Conservation (phyloP, 2,888 invertebrate species). For the Caenorhabditis wallacei region DNA sequence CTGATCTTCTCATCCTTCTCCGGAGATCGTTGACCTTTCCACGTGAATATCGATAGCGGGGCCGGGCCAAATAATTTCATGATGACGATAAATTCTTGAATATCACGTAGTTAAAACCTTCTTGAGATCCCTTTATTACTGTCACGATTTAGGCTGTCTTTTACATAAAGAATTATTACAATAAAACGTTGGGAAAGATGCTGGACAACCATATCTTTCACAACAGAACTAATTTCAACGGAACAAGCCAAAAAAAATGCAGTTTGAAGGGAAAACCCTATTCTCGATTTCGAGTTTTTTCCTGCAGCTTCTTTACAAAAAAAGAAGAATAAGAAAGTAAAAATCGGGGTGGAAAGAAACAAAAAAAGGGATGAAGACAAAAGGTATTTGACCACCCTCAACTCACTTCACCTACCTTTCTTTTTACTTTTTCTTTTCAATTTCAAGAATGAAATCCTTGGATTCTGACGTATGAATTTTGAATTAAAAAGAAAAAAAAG, state of each 20-base stretch:
- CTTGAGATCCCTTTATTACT: no score
- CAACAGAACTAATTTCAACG: conserved; percentile 29
- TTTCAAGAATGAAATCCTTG: conserved; percentile 1
- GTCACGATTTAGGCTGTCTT: no score
- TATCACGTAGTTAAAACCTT: no score
- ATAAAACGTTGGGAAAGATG: no score
- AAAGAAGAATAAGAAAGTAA: conserved; percentile 7
- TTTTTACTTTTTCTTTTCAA: conserved; percentile 8
- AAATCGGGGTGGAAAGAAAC: conserved; percentile 24
- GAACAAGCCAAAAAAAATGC: neutral
- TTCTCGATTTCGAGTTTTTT: conserved; percentile 8
- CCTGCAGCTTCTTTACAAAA: conserved; percentile 2
- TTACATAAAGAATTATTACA: no score
- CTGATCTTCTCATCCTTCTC: no score
- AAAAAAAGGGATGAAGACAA: conserved; percentile 30
- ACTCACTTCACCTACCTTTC: conserved; percentile 8
- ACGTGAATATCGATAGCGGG: no score
- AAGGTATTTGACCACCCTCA: conserved; percentile 27
- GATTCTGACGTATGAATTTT: conserved; percentile 29
- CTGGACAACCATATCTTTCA: no score
- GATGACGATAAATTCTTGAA: no score
- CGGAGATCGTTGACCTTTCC: no score
- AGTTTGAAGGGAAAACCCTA: neutral
- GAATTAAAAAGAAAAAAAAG: neutral
- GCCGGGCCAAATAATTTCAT: no score